Base-by-base conservation (phyloP, 2,888 invertebrate genomes). In the Amphipyra tragopoginis region DNA sequence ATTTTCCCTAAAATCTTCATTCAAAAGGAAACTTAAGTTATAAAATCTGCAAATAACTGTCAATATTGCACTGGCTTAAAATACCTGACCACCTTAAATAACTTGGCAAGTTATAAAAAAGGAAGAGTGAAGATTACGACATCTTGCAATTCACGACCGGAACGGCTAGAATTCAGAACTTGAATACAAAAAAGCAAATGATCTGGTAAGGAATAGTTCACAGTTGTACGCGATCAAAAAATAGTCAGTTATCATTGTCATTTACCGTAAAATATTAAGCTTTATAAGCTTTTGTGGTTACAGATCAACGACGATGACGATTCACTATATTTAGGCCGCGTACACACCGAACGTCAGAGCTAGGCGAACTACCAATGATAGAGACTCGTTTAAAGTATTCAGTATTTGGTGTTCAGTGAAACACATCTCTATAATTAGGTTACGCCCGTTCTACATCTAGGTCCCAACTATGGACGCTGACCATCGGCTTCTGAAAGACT, bases 101-200 rank as follows among this genome's bases (percentile, higher is more conserved):
- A 33, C 36, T 10, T 21, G 33, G 21, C 33, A 26, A 29, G 6
- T 14, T 26, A 40, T 33, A 10, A 15, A n/a, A 48, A 11, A 7
- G 7, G 3, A 29, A 29, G 38, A 40, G 8, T 14, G 8, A 11
- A 9, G 43, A 39, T 26, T 15, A n/a, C 15, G 21, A 21, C 21
- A 14, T 13, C 21, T 14, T 38, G 36, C 15, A 7, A 21, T 29
- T 40, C 49, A 11, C 33, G n/a, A 66, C 15, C 38, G 39, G 44
- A 52, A 52, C 40, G 14, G 8, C 21, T 34, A 10, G 42, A 34
- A 47, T 49, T 53, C 45, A 65, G 40, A 66, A 49, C 10, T 14
- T 11, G 29, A 29, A 29, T 29, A 29, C 29, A 29, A 5, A 29
- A 29, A 29, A 7, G 29, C 29, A 29, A 29, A 29, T 29, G 29